Base-by-base conservation (phyloP, 2,797 vertebrate genomes). In the Arctocebus calabarensis region DNA sequence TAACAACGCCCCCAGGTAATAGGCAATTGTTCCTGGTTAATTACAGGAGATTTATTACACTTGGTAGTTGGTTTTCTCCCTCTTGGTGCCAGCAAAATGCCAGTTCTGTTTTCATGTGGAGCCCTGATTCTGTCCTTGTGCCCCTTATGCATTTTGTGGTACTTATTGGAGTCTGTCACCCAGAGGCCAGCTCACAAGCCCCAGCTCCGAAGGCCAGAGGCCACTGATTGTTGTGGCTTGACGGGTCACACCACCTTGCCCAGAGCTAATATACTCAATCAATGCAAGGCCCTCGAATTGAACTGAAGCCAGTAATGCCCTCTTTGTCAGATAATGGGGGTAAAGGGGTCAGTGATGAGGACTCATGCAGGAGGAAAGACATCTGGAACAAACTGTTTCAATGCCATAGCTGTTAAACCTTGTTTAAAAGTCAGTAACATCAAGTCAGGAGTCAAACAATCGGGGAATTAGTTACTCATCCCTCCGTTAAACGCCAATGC, bases 111-210 rank as follows among this genome's bases (percentile, higher is more conserved):
- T 96, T 52, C 64, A 8, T 43, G 25, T 57, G 14, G 27, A 66
- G 43, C 3, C 43, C 32, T 68, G 34, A 92, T 37, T 43, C 27
- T 62, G 55, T 94, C 95, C 16, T 93, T 98, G 87, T 88, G 87
- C 90, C 89, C 22, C 79, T 48, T 85, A 79, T 25, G 13, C 77
- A 19, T 88, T 75, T 78, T 97, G 61, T 96, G 94, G 96, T 92
- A 97, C 93, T 96, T 45, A 23, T 22, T 11, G 29, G n/a, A 73
- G 17, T 16, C 7, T 45, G 57, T 29, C 97, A 81, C 43, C 52
- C 52, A 74, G 37, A 74, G 27, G 22, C 45, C 73, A 8, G 34
- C 57, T 94, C 93, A 96, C 84, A 32, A 70, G 25, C 40, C 23
- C 4, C 48, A 75, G 11, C 71, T 88, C 77, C 64, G 79, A 57